Conservation (phyloP, 2,888 invertebrate species). For the Muscina levida region DNA sequence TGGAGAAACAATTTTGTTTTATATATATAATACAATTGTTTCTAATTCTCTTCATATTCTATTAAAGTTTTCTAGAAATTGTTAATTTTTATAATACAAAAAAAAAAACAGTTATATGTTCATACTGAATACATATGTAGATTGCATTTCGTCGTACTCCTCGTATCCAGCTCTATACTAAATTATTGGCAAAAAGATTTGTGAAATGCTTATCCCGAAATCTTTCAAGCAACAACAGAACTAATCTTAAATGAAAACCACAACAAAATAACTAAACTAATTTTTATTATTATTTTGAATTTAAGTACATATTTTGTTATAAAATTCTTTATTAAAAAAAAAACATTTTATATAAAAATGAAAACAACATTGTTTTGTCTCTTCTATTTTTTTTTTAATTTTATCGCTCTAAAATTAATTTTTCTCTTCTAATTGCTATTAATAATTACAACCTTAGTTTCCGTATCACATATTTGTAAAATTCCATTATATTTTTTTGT, state of each 20-base stretch:
- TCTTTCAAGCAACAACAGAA: neutral
- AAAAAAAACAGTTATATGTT: conserved; percentile 26
- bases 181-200: conserved; percentile 48
- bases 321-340: conserved; percentile 41
- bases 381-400: conserved; percentile 2
- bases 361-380: conserved; percentile 34
- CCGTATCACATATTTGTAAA: conserved; percentile 25
- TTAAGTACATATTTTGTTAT: conserved; percentile 60
- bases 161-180: neutral
- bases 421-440: neutral
- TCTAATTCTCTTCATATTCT: conserved; percentile 19
- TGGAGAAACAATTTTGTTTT: conserved; percentile 15
- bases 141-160: conserved; percentile 56
- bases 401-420: neutral
- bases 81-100: conserved; percentile 38
- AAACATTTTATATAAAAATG: conserved; percentile 21
- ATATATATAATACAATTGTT: conserved; percentile 48
- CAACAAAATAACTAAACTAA: conserved; percentile 28
- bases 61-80: conserved; percentile 40
- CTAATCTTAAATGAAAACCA: conserved; percentile 1
- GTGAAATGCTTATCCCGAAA: conserved; percentile 22
- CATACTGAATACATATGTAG: conserved; percentile 12
- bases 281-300: conserved; percentile 41
- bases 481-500: conserved; percentile 7
- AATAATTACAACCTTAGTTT: conserved; percentile 28